Conservation (phyloP, 2,888 invertebrate genomes). For the Shargacucullia verbasci region DNA sequence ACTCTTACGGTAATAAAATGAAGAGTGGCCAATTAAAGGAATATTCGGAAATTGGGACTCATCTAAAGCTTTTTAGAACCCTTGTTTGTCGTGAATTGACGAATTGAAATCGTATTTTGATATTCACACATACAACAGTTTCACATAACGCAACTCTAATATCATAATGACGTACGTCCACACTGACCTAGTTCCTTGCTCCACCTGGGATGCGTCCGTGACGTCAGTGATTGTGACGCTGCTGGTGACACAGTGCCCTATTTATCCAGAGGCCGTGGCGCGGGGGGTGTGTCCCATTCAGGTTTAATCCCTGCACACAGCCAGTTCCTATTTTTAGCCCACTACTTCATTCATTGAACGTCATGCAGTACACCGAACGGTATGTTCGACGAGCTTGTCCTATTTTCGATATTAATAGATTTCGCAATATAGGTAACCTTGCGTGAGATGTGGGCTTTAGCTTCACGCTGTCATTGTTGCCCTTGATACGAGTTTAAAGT, state of each 20-base stretch:
- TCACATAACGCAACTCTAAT: constrained; percentile 13
- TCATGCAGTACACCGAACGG: constrained; percentile 48
- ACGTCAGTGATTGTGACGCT: constrained; percentile 79
- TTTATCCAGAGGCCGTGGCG: constrained; percentile 60
- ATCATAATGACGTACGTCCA: constrained; percentile 43
- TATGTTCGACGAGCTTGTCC: constrained; percentile 27
- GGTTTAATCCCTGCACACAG: constrained; percentile 73
- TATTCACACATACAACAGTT: neutral
- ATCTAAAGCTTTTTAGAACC: too few species aligned
- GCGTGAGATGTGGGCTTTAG: neutral
- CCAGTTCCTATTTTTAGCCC: constrained; percentile 76
- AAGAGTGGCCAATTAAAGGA: too few species aligned
- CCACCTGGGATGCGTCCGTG: constrained; percentile 80
- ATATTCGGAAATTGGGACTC: too few species aligned
- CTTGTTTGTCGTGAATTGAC: too few species aligned
- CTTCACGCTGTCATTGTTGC: constrained; percentile 15
- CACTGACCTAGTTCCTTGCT: constrained; percentile 70
- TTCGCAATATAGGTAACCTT: constrained; percentile 29
- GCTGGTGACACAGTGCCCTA: constrained; percentile 83
- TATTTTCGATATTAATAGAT: constrained; percentile 47
- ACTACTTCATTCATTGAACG: constrained; percentile 82
- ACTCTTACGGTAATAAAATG: too few species aligned
- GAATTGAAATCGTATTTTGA: neutral
- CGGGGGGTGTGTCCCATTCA: constrained; percentile 78
- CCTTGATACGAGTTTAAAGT: constrained; percentile 32